A percentile compares a stretch with the other conserved stretches of the same genome.
These are phyloP conservation scores for Hypothenemus hampei DNA, from an alignment of 1,140 invertebrate genomes.

Conservation along the genomic window DNA sequence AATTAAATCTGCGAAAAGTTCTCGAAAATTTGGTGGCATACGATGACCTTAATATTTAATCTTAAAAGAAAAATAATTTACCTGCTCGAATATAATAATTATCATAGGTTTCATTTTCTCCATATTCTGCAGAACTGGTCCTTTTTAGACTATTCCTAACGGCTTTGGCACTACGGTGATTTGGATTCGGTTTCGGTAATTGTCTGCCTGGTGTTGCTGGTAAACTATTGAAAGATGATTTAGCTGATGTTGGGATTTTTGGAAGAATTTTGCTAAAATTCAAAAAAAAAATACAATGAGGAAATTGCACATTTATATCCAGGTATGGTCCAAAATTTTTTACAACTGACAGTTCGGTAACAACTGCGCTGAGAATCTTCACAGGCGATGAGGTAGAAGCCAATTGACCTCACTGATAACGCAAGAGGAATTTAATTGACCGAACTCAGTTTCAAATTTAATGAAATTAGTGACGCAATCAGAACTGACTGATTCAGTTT, in stretches of 20 bases:
- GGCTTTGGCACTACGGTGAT: conserved; percentile 37
- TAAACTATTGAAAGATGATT: conserved; percentile 49
- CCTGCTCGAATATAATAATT: conserved; percentile 38
- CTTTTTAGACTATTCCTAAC: conserved; percentile 40
- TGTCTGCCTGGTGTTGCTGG: conserved; percentile 53
- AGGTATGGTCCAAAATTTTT: too few relatives aligned
- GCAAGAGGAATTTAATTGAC: too few relatives aligned
- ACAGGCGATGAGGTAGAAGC: too few relatives aligned
- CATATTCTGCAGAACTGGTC: conserved; percentile 41
- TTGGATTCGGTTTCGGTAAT: conserved; percentile 48
- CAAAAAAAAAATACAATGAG: not conserved
- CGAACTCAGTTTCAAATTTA: too few relatives aligned
- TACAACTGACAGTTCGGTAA: too few relatives aligned
- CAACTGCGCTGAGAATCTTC: too few relatives aligned
- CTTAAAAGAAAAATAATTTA: not conserved
- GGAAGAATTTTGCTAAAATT: conserved; percentile 34
- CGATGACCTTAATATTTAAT: too few relatives aligned
- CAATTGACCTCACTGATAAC: too few relatives aligned
- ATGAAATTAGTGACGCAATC: too few relatives aligned
- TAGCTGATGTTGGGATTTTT: conserved; percentile 13
- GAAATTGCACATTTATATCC: not conserved
- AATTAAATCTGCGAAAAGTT: too few relatives aligned
- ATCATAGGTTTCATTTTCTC: conserved; percentile 38
- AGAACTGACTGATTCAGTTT: too few relatives aligned
- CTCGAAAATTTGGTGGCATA: too few relatives aligned